A percentile compares a stretch with the other conserved stretches of the same genome.
phyloP scores from a whole-genome alignment of 2,797 vertebrate species.

The Garrulus glandarius region DNA sequence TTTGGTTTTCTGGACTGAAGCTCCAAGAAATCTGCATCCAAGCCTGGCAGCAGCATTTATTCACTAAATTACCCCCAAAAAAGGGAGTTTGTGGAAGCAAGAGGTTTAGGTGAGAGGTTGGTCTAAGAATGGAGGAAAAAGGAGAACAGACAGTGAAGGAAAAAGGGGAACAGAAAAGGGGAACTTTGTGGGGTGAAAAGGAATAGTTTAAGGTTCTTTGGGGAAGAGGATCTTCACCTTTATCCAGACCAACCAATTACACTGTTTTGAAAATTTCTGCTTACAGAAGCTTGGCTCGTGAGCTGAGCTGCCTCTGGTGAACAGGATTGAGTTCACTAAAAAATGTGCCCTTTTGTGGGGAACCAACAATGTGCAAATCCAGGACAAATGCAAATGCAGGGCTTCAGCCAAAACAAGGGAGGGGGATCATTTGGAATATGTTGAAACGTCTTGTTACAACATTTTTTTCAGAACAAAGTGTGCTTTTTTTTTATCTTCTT shows the following conservation, averaged over 20 bases:
- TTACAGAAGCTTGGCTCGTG: background rate
- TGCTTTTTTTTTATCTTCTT: background rate
- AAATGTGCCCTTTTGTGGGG: constrained; percentile 63
- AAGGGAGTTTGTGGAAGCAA: background rate
- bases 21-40: background rate
- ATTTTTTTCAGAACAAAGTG: background rate
- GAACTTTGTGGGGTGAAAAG: background rate
- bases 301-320: background rate
- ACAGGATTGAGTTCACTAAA: background rate
- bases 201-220: background rate
- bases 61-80: background rate
- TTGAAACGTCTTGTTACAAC: constrained; percentile 52
- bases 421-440: constrained; percentile 50
- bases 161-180: background rate
- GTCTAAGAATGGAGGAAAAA: background rate
- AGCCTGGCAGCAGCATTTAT: background rate
- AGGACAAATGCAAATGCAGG: constrained; percentile 61
- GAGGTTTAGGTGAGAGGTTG: background rate
- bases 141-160: background rate
- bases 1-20: background rate
- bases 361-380: constrained; percentile 62
- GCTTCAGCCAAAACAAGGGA: constrained; percentile 53
- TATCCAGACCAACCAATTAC: background rate
- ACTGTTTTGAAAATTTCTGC: background rate
- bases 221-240: constrained; percentile 27